Base-by-base conservation (phyloP, 1,140 invertebrate genomes). In the Hydropsyche tenuis region DNA sequence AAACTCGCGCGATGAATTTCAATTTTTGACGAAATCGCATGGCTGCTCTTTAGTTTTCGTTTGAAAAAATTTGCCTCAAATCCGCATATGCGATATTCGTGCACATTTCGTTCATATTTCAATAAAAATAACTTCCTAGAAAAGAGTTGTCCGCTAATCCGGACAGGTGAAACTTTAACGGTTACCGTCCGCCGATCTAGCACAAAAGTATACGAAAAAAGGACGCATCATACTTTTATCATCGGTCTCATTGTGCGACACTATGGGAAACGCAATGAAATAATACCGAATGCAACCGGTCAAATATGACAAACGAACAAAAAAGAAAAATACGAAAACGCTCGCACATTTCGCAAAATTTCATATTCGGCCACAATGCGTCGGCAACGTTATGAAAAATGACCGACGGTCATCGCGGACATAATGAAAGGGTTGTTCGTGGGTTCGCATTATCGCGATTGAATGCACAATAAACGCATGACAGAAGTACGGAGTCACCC, bases 151-250 rank as follows among this genome's bases (percentile, higher is more conserved):
- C 20, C 68, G 30, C 68, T 70, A 70, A 70, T 70, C 68, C 68
- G 12, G 68, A 70, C 68, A 70, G 68, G 68, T 70, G 68, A 60
- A 70, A 70, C 68, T 56, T n/a, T 70, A 70, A 70, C 68, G 56
- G 68, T 56, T 53, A 6, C 20, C 22, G 1, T 12, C 1, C 22
- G 6, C 20, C 4, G 43, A 46, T 16, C n/a, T 3, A 70, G 16
- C 23, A 56, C 18, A 56, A 56, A 70, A 5, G 20, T 18, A 12
- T 11, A 68, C 25, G 27, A 14, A 51, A 68, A 18, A 22, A 27
- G 12, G 1, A 63, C 60, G 23, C 23, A 63, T 63, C 7, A 60
- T 18, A 60, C 18, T 23, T 12, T 22, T 25, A 14, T 6, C 56
- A 60, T 60, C 0, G 2, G 22, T 23, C 11, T 23, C 18, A 12